Percentiles rank a stretch among this genome's conserved stretches.
These are phyloP conservation scores for Drosophila triauraria DNA, from an alignment of 1,140 invertebrate species.

Conservation along the genomic window DNA sequence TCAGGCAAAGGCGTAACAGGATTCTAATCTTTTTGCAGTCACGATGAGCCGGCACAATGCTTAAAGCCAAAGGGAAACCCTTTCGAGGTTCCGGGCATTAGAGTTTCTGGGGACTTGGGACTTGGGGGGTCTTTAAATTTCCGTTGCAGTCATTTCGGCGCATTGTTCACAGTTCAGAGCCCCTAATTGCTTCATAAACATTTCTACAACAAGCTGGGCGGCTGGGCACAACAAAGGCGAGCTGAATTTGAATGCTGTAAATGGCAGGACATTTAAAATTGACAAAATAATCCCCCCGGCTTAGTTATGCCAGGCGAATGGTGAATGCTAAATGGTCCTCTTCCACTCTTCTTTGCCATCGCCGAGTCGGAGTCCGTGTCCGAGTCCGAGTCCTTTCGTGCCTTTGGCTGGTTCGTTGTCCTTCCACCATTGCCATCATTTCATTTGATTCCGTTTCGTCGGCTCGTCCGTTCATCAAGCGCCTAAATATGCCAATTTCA, in stretches of 20 bases:
- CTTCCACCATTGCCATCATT: slow-evolving; percentile 28
- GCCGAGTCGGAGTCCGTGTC: not conserved
- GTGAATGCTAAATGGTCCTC: slow-evolving; percentile 51
- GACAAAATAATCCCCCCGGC: slow-evolving; percentile 80
- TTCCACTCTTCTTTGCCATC: slow-evolving; percentile 10
- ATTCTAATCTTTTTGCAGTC: slow-evolving; percentile 79
- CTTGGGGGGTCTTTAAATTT: slow-evolving; percentile 65
- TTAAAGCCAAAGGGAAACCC: slow-evolving; percentile 62
- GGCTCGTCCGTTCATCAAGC: slow-evolving; percentile 63
- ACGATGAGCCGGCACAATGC: slow-evolving; percentile 73
- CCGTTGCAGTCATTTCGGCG: slow-evolving; percentile 73
- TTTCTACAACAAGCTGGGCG: slow-evolving; percentile 68
- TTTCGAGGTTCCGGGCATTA: slow-evolving; percentile 35
- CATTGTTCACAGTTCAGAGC: slow-evolving; percentile 76
- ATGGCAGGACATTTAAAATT: slow-evolving; percentile 83
- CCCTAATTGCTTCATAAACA: slow-evolving; percentile 82
- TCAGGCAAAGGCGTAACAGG: slow-evolving; percentile 72
- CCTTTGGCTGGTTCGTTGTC: not conserved
- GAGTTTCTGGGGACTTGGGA: not conserved
- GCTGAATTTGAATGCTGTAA: slow-evolving; percentile 79
- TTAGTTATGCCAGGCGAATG: slow-evolving; percentile 73
- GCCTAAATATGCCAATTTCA: slow-evolving; percentile 82
- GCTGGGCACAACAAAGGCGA: slow-evolving; percentile 60
- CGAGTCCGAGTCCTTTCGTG: slow-evolving; percentile 7
- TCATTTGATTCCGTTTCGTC: slow-evolving; percentile 46